A percentile compares a stretch with the other conserved stretches of the same genome.
These are phyloP conservation scores for Pyxicephalus adspersus DNA, from an alignment of 2,113 vertebrate species.

Conservation along the genomic window DNA sequence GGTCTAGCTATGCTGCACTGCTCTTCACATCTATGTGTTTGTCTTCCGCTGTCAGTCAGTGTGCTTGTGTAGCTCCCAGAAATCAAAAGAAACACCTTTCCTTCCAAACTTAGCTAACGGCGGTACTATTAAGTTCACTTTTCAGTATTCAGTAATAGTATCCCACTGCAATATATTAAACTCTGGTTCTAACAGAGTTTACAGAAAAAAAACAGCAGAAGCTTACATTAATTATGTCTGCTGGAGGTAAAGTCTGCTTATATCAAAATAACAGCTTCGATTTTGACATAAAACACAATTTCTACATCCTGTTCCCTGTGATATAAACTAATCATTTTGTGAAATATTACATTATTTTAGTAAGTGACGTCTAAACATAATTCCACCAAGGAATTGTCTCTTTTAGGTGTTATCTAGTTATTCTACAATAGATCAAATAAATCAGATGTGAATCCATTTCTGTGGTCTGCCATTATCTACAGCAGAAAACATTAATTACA, in stretches of 20 bases:
- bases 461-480: constrained; percentile 1
- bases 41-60: constrained; percentile 4
- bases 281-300: neutral
- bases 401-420: constrained; percentile 7
- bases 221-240: constrained; percentile 6
- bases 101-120: constrained; percentile 5
- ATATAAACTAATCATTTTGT: neutral
- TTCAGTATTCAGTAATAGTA: constrained; percentile 14
- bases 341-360: constrained; percentile 9
- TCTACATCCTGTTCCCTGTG: neutral
- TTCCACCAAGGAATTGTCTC: neutral
- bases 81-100: constrained; percentile 27
- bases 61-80: neutral
- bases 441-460: neutral
- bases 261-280: constrained; percentile 17
- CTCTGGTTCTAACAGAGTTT: neutral
- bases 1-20: neutral
- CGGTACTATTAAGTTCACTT: neutral
- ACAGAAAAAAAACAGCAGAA: neutral
- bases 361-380: neutral
- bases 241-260: neutral
- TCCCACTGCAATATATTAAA: constrained; percentile 6
- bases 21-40: constrained; percentile 22
- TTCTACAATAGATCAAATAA: constrained; percentile 10
- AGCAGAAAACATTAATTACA: neutral